Base-by-base conservation (phyloP, 1,140 invertebrate genomes). In the Parasteatoda tepidariorum region DNA sequence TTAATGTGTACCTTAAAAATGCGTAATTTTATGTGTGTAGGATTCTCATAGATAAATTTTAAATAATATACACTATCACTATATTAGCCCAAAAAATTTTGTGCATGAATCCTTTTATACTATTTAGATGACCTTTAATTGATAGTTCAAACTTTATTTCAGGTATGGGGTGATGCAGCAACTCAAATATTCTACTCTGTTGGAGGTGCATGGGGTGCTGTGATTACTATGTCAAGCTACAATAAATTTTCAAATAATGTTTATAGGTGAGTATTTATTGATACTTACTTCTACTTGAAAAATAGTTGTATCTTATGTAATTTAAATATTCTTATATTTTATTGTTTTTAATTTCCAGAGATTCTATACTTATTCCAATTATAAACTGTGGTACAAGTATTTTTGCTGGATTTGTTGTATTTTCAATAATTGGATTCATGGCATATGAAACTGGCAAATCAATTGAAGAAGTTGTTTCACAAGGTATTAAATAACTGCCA, bases 401-500 rank as follows among this genome's bases (percentile, higher is more conserved):
- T 13, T 87, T 93, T 84, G 92, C 92, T 41, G 93, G 92, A 54
- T 90, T 90, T 78, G 91, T 93, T 13, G 92, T 92, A 0, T 93
- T 93, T 86, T 91, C 91, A 2, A 92, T 93, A 79, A 87, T 93
- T 83, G 92, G 92, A 61, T 91, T 92, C 86, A 90, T 93, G 86
- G 91, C 92, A 26, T 85, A 89, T 64, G 94, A 97, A 87, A 95
- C 98, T 87, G 93, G 96, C 86, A 93, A 95, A 87, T 93, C 94
- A 0, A 95, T 99, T 0, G 94, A 93, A 62, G 95, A 98, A 88
- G 97, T 98, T 0, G 97, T 96, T 4, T 71, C 64, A 31, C 62
- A 85, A 74, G 84, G 84, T 85, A 71, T 13, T n/a, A n/a, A n/a
- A n/a, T n/a, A n/a, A n/a, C n/a, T n/a, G n/a, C n/a, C n/a, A n/a